phyloP scores from a whole-genome alignment of 2,113 vertebrate species.

The Rhinolophus ferrumequinum region DNA sequence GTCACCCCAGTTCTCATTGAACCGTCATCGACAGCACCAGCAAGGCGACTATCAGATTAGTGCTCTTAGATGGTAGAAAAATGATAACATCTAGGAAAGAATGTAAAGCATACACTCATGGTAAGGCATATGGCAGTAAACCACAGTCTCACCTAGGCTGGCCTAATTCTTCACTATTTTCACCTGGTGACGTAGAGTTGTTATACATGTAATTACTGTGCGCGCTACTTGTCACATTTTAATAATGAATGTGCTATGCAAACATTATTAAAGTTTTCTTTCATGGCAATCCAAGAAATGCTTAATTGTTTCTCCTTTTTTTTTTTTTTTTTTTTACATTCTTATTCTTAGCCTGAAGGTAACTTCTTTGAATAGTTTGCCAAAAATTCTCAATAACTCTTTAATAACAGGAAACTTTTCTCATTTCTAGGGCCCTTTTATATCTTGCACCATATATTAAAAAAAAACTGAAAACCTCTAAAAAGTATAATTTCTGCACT shows the following conservation, averaged over 20 bases:
- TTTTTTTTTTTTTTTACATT: background rate
- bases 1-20: background rate
- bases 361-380: constrained; percentile 18
- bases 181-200: background rate
- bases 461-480: background rate
- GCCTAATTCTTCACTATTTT: background rate
- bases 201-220: background rate
- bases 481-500: background rate
- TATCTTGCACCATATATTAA: background rate
- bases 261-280: constrained; percentile 17
- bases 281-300: constrained; percentile 28
- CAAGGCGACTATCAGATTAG: background rate
- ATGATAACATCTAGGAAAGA: background rate
- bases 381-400: constrained; percentile 29
- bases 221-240: background rate
- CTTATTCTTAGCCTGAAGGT: constrained; percentile 1
- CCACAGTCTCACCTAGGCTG: background rate
- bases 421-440: background rate
- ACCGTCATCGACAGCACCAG: rapidly evolving
- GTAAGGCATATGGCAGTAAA: background rate
- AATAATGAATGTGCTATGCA: background rate
- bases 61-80: background rate
- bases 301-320: background rate
- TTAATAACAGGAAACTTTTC: constrained; percentile 5
- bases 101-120: background rate